A percentile compares a stretch with the other conserved stretches of the same genome.
Conservation (phyloP, 2,797 vertebrate species). For the Acanthurus tractus region DNA sequence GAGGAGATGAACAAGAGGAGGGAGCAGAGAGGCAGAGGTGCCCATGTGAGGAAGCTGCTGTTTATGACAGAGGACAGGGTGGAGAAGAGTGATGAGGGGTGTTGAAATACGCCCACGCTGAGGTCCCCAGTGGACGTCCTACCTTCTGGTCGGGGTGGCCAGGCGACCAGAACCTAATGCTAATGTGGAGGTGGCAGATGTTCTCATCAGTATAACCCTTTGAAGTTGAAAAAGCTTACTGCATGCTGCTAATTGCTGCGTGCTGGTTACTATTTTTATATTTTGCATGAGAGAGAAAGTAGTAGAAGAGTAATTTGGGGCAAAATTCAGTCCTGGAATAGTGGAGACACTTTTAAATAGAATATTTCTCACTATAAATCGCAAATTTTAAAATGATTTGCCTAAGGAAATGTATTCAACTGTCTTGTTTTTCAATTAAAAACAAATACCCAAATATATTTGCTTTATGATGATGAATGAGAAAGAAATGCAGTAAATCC, state of each 20-base stretch:
- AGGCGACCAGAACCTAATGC: constrained; percentile 56
- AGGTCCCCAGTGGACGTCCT: constrained; percentile 57
- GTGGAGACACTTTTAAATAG: neutral
- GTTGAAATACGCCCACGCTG: constrained; percentile 54
- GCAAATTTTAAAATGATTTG: neutral
- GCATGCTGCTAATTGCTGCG: constrained; percentile 36
- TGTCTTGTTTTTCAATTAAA: constrained; percentile 5
- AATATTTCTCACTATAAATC: neutral
- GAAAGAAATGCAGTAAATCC: neutral
- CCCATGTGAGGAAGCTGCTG: constrained; percentile 49
- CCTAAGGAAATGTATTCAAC: neutral
- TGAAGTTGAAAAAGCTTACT: constrained; percentile 57
- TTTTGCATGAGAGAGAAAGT: neutral
- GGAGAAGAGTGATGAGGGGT: constrained; percentile 66
- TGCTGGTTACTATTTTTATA: constrained; percentile 13
- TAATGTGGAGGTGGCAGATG: constrained; percentile 77
- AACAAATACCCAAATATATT: neutral
- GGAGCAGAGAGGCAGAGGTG: constrained; percentile 39
- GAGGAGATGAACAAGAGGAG: constrained; percentile 24
- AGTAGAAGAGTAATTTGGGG: neutral
- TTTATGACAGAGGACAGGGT: constrained; percentile 53
- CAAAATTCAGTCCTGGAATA: neutral
- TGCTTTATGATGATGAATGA: neutral
- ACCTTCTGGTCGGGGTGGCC: constrained; percentile 70
- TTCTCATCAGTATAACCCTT: constrained; percentile 67